Conservation (phyloP, 1,140 invertebrate genomes). For the Apolygus lucorum region DNA sequence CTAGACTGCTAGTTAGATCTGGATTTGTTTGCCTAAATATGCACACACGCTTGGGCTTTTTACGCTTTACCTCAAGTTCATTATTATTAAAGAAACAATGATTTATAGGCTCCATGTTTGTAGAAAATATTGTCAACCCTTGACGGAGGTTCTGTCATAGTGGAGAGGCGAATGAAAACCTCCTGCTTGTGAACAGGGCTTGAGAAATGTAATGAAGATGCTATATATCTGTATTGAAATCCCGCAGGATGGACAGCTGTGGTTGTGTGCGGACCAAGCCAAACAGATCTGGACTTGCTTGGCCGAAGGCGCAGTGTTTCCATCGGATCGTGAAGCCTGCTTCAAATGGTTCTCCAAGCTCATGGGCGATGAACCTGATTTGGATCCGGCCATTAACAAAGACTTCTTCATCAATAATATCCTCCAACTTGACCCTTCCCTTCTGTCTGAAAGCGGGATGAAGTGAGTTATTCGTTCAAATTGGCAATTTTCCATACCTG, state of each 20-base stretch:
- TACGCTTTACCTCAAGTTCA: too few species aligned
- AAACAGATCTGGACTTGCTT: slow-evolving; percentile 96
- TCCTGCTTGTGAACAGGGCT: too few species aligned
- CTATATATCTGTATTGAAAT: slow-evolving; percentile 22
- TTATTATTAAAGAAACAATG: too few species aligned
- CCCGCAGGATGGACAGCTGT: slow-evolving; percentile 50
- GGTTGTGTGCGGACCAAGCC: slow-evolving; percentile 92
- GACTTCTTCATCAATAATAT: slow-evolving; percentile 96
- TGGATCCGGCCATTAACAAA: slow-evolving; percentile 92
- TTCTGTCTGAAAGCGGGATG: slow-evolving; percentile 92
- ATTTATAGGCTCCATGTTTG: too few species aligned
- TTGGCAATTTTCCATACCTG: too few species aligned
- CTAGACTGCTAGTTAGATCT: too few species aligned
- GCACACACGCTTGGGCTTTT: too few species aligned
- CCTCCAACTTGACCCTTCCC: slow-evolving; percentile 78
- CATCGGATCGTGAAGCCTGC: slow-evolving; percentile 87
- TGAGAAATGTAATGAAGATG: not conserved
- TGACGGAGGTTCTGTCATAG: not conserved
- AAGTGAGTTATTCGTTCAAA: too few species aligned
- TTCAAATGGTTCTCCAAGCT: slow-evolving; percentile 99
- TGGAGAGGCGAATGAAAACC: not conserved
- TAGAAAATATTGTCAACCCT: too few species aligned
- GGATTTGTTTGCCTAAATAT: too few species aligned
- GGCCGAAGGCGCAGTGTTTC: slow-evolving; percentile 84
- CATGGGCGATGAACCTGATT: slow-evolving; percentile 94